phyloP scores from a whole-genome alignment of 2,797 vertebrate genomes.

The Artibeus lituratus region DNA sequence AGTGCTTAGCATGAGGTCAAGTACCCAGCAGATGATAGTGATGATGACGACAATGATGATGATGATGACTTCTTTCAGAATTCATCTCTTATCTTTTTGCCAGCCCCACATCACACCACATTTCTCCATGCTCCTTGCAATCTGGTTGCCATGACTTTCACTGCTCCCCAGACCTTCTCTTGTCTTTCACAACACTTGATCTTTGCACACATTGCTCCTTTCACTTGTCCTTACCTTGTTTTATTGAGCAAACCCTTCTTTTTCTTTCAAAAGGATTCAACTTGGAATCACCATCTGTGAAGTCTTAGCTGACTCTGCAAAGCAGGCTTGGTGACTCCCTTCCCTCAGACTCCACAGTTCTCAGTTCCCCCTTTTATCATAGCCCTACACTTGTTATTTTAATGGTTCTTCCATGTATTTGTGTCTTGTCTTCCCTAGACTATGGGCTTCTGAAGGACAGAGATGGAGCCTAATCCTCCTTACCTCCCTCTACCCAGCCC shows the following conservation, averaged over 20 bases:
- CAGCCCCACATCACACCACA: neutral
- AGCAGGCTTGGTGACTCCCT: neutral
- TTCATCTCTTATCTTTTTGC: neutral
- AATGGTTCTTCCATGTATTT: neutral
- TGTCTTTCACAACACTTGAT: neutral
- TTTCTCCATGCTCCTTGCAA: neutral
- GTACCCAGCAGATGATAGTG: neutral
- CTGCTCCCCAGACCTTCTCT: neutral
- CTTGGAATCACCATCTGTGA: neutral
- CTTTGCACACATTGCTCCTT: neutral
- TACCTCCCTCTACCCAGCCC: neutral
- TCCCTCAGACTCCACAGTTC: neutral
- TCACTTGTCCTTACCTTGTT: neutral
- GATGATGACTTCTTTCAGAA: neutral
- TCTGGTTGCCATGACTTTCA: neutral
- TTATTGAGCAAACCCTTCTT: neutral
- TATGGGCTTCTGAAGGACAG: neutral
- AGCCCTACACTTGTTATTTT: neutral
- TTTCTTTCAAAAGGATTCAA: neutral
- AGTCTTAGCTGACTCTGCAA: neutral
- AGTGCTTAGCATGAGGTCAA: neutral
- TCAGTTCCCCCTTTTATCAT: neutral
- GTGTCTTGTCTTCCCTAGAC: neutral
- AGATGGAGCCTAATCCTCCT: neutral
- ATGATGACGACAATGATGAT: neutral